These are phyloP conservation scores for Mionectes macconnelli DNA, from an alignment of 2,113 vertebrate species.

Conservation along the genomic window DNA sequence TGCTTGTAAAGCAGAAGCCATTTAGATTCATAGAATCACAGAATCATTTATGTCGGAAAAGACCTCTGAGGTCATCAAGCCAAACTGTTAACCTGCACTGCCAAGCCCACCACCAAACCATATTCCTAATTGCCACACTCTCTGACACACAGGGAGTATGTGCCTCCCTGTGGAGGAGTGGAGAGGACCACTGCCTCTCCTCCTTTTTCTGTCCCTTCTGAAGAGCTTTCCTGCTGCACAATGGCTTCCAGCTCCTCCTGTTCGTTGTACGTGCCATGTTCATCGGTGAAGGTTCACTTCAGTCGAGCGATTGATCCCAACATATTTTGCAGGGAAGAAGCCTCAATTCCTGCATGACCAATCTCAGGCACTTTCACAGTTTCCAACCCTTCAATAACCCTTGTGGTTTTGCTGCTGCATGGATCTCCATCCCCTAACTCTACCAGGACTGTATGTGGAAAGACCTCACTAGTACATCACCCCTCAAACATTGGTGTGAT, in stretches of 20 bases:
- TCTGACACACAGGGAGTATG: too few relatives aligned
- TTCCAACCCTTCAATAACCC: neutral
- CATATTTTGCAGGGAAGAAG: neutral
- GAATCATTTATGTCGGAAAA: neutral
- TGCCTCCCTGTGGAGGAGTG: too few relatives aligned
- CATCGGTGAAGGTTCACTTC: neutral
- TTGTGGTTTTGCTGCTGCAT: neutral
- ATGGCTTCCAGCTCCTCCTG: neutral
- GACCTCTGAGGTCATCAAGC: neutral
- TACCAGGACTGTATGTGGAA: neutral
- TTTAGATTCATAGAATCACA: neutral
- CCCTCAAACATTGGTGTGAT: neutral
- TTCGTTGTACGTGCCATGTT: neutral
- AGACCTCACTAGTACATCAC: neutral
- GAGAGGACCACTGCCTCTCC: fast-evolving
- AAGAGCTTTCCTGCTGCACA: neutral
- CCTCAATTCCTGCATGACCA: neutral
- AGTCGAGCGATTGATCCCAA: neutral
- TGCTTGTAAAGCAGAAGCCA: neutral
- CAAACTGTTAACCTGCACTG: neutral
- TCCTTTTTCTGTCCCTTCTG: neutral
- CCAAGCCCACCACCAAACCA: neutral
- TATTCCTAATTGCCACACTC: neutral
- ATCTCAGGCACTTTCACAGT: neutral
- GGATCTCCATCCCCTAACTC: neutral